A percentile compares a stretch with the other conserved stretches of the same genome.
Conservation (phyloP, 2,797 vertebrate genomes). For the Xyrichtys novacula region DNA sequence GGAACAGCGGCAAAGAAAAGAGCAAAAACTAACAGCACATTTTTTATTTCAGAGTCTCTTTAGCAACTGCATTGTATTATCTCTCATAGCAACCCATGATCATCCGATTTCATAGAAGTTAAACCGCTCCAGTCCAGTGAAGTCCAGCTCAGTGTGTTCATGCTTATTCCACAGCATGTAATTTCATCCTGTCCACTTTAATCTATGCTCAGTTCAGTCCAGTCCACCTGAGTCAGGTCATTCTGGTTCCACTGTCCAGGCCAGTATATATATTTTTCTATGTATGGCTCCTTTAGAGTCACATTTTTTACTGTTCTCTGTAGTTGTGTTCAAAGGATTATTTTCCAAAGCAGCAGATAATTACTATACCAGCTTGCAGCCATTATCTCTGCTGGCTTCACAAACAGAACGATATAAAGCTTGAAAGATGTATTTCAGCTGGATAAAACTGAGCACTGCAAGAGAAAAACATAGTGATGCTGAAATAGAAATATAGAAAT, state of each 20-base stretch:
- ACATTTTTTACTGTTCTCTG: no score
- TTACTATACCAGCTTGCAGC: constrained; percentile 12
- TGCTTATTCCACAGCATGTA: constrained; percentile 11
- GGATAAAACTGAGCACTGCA: no score
- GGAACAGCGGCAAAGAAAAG: no score
- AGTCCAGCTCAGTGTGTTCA: constrained; percentile 1
- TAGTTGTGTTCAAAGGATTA: no score
- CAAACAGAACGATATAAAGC: no score
- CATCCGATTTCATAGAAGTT: neutral
- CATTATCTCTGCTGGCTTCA: no score
- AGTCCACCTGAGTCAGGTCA: constrained; percentile 17
- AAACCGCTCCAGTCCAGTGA: constrained; percentile 2
- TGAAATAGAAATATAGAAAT: constrained; percentile 48
- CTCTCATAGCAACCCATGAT: constrained; percentile 4
- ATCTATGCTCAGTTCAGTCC: constrained; percentile 28
- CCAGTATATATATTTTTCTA: no score
- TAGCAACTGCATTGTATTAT: neutral
- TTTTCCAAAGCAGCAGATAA: no score
- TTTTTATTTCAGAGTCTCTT: neutral
- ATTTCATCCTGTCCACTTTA: constrained; percentile 42
- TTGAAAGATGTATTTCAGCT: constrained; percentile 9
- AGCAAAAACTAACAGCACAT: neutral
- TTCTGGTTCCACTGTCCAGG: constrained; percentile 27
- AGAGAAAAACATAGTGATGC: constrained; percentile 11
- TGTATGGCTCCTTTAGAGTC: no score